Base-by-base conservation (phyloP, 1,140 invertebrate species). In the Ips typographus region DNA sequence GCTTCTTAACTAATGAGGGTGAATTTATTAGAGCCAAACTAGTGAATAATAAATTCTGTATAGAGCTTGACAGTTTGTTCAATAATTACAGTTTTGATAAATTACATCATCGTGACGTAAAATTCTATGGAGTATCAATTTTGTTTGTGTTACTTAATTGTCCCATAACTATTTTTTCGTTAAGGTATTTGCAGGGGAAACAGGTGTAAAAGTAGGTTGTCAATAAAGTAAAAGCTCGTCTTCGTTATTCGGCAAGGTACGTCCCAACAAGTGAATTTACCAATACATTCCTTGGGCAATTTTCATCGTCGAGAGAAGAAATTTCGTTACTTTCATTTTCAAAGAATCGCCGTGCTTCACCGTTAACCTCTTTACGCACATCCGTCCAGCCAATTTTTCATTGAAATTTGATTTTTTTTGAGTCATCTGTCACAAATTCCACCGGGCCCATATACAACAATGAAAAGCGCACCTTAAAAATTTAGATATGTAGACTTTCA, bases 241-340 rank as follows among this genome's bases (percentile, higher is more conserved):
- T 42, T 59, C 40, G 2, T 2, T 59, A 42, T 59, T 59, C 41
- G 40, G 57, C 57, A 42, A 5, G 40, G 7, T 55, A 6, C 52
- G 52, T 22, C 57, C 41, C 39, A 59, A 59, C 57, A 59, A 59
- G 57, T 59, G 57, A 59, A 59, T 59, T 42, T 56, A 56, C 53
- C 53, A 56, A 56, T 59, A 59, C 40, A 42, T 40, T 42, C 52
- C 37, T 55, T 6, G 37, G 5, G 36, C 52, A 6, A 8, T 37
- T 6, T 36, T 55, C 37, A 38, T 64, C 58, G 68, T 70, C 68
- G 64, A 59, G 68, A 47, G 57, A 47, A 70, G 57, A 61, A 70
- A 70, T 57, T 70, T 70, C 49, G 43, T 56, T 63, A 70, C 68
- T 70, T 70, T 70, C 68, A 63, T 70, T 70, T 64, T 70, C 68